Conservation (phyloP, 53 echinoderm and acorn worm species). For the Temnopleurus reevesii region DNA sequence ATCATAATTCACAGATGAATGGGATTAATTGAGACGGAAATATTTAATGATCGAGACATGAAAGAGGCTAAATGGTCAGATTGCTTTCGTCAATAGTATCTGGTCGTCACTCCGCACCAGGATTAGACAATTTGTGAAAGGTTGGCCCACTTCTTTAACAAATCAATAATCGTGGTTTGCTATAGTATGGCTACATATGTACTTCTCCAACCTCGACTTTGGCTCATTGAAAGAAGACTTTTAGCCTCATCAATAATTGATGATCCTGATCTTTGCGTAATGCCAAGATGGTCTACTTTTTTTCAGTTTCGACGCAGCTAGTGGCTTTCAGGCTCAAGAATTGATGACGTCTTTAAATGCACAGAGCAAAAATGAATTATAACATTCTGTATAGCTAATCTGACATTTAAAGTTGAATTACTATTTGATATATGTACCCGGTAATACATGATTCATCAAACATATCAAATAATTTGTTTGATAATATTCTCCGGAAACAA, state of each 20-base stretch:
- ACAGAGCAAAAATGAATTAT: no score
- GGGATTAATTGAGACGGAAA: not conserved
- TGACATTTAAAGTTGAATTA: no score
- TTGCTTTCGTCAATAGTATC: constrained; percentile 16
- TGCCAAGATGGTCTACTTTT: not conserved
- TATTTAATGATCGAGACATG: not conserved
- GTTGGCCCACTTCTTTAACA: constrained; percentile 43
- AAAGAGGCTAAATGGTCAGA: not conserved
- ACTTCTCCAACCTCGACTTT: no score
- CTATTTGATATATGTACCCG: no score
- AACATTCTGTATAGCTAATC: no score
- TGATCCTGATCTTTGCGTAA: not conserved
- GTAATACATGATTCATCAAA: no score
- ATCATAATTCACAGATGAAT: not conserved
- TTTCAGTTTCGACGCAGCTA: no score
- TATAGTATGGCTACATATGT: constrained; percentile 5
- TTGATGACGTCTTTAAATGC: no score
- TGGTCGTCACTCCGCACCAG: not conserved
- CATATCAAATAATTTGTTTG: no score
- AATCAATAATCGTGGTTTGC: not conserved
- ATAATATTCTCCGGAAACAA: no score
- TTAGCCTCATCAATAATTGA: not conserved
- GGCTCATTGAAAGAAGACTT: not conserved
- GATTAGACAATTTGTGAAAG: constrained; percentile 13
- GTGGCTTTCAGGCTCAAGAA: no score